Percentiles rank a stretch among this genome's conserved stretches.
Evolutionary conservation across 2,888 invertebrate species (phyloP).

Genomic region (Oscheius myriophilus): DNA sequence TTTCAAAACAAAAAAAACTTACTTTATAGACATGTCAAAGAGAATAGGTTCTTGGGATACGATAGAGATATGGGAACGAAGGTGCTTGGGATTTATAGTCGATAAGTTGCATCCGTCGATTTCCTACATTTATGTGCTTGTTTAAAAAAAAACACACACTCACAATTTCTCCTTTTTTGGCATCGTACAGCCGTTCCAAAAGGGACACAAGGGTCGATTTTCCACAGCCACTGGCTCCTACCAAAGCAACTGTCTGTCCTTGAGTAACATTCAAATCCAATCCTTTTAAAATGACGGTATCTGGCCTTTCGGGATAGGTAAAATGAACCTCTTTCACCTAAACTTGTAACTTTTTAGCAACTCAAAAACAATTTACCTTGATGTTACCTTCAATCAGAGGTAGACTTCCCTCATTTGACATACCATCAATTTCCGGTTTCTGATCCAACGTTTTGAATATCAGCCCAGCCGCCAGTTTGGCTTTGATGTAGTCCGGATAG

Average conservation of each 20-base stretch:
- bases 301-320: slow-evolving; percentile 70
- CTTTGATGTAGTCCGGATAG: slow-evolving; percentile 73
- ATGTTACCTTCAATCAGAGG: slow-evolving; percentile 20
- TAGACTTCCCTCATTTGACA: slow-evolving; percentile 10
- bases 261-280: slow-evolving; percentile 28
- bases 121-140: slow-evolving; percentile 31
- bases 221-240: slow-evolving; percentile 73
- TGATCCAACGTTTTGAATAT: slow-evolving; percentile 71
- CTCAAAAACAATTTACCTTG: background rate
- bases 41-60: slow-evolving; percentile 73
- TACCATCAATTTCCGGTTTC: slow-evolving; percentile 20
- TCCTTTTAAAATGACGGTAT: slow-evolving; percentile 49
- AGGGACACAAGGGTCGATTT: slow-evolving; percentile 71
- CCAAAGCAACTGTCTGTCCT: slow-evolving; percentile 69
- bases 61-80: slow-evolving; percentile 71
- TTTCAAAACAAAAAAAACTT: slow-evolving; percentile 45
- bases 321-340: slow-evolving; percentile 64
- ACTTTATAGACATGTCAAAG: slow-evolving; percentile 71
- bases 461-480: slow-evolving; percentile 69
- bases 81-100: slow-evolving; percentile 59
- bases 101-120: slow-evolving; percentile 70
- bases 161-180: slow-evolving; percentile 78
- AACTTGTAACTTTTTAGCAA: slow-evolving; percentile 67
- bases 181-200: slow-evolving; percentile 85
- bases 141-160: background rate